Evolutionary conservation across 1,140 invertebrate species (phyloP).

Genomic region (Planococcus citri): DNA sequence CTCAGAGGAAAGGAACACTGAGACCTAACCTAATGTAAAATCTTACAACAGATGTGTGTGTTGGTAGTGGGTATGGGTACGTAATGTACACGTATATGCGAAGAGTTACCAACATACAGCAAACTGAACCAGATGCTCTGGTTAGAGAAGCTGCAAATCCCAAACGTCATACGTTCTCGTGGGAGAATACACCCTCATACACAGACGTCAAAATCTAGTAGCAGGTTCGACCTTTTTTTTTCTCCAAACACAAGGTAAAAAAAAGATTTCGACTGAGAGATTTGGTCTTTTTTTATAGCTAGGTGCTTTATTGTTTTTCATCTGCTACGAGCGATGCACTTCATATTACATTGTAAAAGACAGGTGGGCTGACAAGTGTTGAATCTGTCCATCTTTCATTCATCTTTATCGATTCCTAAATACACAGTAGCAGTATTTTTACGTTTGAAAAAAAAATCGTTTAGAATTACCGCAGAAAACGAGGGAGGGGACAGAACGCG

Average conservation of each 20-base stretch:
- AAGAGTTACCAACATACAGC: background rate
- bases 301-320: background rate
- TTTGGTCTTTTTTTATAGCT: background rate
- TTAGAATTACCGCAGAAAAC: background rate
- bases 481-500: background rate
- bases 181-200: background rate
- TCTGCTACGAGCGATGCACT: background rate
- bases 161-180: background rate
- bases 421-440: background rate
- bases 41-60: constrained; percentile 1
- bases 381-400: background rate
- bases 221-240: background rate
- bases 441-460: background rate
- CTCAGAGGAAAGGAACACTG: background rate
- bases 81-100: no score
- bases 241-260: background rate
- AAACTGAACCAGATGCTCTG: background rate
- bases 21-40: background rate
- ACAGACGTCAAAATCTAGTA: background rate
- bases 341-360: background rate
- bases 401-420: background rate
- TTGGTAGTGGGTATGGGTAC: no score
- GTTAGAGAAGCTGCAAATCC: background rate
- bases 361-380: background rate
- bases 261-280: background rate